Evolutionary conservation across 2,888 invertebrate genomes (phyloP).

Genomic region (Scaptomyza caliginosa): DNA sequence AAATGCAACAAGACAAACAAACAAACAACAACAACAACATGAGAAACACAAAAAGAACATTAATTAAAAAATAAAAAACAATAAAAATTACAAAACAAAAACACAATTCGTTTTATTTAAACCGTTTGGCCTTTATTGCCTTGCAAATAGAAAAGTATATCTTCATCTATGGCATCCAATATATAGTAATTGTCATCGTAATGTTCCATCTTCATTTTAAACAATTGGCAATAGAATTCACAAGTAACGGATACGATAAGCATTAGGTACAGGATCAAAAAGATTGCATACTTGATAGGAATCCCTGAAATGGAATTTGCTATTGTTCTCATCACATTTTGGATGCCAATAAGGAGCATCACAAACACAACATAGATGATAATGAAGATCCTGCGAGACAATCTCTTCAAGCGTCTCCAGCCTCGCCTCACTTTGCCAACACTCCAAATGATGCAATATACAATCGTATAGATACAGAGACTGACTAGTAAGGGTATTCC

Average conservation of each 20-base stretch:
- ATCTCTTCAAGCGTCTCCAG: neutral
- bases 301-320: neutral
- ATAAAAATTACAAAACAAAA: conserved; percentile 78
- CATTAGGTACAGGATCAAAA: neutral
- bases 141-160: neutral
- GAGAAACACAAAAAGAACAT: conserved; percentile 57
- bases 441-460: neutral
- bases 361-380: neutral
- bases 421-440: accelerated
- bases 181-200: neutral
- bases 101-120: conserved; percentile 4
- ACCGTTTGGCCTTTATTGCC: neutral
- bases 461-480: neutral
- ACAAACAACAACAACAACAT: conserved; percentile 39
- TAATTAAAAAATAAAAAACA: conserved; percentile 72
- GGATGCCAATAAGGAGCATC: neutral
- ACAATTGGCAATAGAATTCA: neutral
- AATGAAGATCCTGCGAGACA: neutral
- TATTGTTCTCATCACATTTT: neutral
- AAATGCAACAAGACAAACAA: conserved; percentile 32
- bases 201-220: neutral
- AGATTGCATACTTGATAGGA: neutral
- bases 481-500: neutral
- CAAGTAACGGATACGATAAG: neutral
- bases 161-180: neutral